Conservation (phyloP, 1,140 invertebrate genomes). For the Macrobrachium nipponense region DNA sequence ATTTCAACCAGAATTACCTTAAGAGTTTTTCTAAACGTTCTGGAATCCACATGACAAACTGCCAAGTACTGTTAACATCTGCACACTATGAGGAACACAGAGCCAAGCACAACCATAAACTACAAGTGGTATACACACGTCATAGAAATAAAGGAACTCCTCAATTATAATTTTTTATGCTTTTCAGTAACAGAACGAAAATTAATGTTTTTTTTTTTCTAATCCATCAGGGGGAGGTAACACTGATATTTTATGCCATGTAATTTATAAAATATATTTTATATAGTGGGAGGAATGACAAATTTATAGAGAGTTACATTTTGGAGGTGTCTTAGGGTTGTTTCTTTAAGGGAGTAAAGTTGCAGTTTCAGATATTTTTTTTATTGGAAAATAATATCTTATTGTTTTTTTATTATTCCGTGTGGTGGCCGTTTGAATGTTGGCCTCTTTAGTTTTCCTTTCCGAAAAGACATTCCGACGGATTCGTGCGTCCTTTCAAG, state of each 20-base stretch:
- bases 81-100: constrained; percentile 37
- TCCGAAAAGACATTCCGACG: too few relatives aligned
- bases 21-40: constrained; percentile 16
- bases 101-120: constrained; percentile 50
- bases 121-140: constrained; percentile 43
- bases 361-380: neutral
- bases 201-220: constrained; percentile 31
- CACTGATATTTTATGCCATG: constrained; percentile 60
- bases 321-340: constrained; percentile 49
- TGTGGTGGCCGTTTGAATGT: neutral
- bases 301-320: constrained; percentile 55
- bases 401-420: neutral
- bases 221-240: constrained; percentile 57
- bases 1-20: constrained; percentile 35
- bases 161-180: constrained; percentile 15
- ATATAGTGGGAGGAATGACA: constrained; percentile 48
- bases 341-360: constrained; percentile 11
- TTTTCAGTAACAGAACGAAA: constrained; percentile 43
- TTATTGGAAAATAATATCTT: neutral
- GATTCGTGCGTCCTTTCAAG: too few relatives aligned
- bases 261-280: constrained; percentile 52
- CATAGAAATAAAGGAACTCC: constrained; percentile 30
- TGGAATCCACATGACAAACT: constrained; percentile 48
- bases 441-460: too few relatives aligned
- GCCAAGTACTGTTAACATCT: constrained; percentile 41